These are phyloP conservation scores for Eurytoma californica DNA, from an alignment of 2,888 invertebrate species.

Conservation along the genomic window DNA sequence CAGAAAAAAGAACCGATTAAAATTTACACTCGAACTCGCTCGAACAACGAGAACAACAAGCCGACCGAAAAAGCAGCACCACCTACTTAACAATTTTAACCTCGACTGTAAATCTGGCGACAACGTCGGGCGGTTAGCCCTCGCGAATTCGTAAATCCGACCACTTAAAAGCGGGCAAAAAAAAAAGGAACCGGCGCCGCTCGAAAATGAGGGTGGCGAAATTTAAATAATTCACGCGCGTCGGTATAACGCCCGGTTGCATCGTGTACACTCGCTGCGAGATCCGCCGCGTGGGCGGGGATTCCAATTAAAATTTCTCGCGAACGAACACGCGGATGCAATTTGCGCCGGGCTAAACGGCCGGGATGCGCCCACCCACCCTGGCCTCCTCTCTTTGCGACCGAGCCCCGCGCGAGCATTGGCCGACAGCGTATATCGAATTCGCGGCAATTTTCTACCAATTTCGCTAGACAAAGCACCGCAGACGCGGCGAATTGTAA, in stretches of 20 bases:
- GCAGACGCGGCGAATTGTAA: slow-evolving; percentile 20
- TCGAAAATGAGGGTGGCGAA: background rate
- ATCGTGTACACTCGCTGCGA: background rate
- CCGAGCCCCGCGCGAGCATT: background rate
- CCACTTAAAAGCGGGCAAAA: background rate
- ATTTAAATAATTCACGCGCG: background rate
- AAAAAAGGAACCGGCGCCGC: background rate
- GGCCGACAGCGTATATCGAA: slow-evolving; percentile 20
- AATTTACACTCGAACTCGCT: no score
- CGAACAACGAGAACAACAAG: no score
- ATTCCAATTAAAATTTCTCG: slow-evolving; percentile 52
- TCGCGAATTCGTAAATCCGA: no score
- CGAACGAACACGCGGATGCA: slow-evolving; percentile 29
- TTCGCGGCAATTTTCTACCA: slow-evolving; percentile 43
- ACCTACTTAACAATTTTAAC: no score
- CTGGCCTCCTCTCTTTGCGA: background rate
- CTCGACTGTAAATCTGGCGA: no score
- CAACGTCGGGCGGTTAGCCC: no score
- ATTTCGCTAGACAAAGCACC: slow-evolving; percentile 42
- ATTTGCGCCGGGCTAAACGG: slow-evolving; percentile 41
- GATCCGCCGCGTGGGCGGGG: background rate
- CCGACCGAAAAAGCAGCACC: no score
- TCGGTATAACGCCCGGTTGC: background rate
- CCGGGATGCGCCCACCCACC: background rate
- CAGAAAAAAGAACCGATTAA: no score